Evolutionary conservation across 2,888 invertebrate genomes (phyloP), one percentile per base, ranked within the genome.

Genomic region (Microplitis deprimator): DNA sequence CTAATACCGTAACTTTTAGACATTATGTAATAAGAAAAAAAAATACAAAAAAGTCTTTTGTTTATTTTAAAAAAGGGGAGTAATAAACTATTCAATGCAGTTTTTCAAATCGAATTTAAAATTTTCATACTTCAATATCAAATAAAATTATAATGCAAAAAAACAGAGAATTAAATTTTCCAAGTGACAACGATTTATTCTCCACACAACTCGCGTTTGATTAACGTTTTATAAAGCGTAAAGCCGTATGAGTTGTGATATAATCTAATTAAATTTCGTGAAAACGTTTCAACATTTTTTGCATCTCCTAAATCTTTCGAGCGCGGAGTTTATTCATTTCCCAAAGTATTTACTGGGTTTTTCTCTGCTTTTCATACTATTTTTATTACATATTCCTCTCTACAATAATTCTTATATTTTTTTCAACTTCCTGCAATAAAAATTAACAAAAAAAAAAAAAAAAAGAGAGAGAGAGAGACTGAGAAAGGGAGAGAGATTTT

Each of bases 241-340:
- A 38, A 50, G 59, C 13, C 29, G n/a, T 60, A 5, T 61, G 17
- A 38, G 65, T 65, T 39, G 65, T 65, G 65, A 40, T 68, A 76
- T 68, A 77, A 77, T 69, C 29, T 68, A 77, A 77, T 77, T 73
- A 77, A 50, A 73, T 77, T 73, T 50, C 16, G 68, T 50, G 69
- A 69, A 68, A 77, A 64, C 64, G 61, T 73, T 40, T 16, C 40
- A 39, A 61, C 38, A 38, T 17, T 68, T 76, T 76, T 68, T 68
- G 7, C 61, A 29, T 76, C 72, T 68, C 4, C 64, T 59, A 41
- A 68, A 62, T 69, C 69, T 20, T 62, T 41, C 64, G 69, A 69
- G 29, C 50, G 41, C 38, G 7, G 7, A 68, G 68, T 73, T 77
- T 69, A 77, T 73, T 77, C 68, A 68, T 64, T 76, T 76, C 16